A percentile compares a stretch with the other conserved stretches of the same genome.
These are phyloP conservation scores for Hyperoplus lanceolatus DNA, from an alignment of 2,797 vertebrate genomes.

Conservation along the genomic window DNA sequence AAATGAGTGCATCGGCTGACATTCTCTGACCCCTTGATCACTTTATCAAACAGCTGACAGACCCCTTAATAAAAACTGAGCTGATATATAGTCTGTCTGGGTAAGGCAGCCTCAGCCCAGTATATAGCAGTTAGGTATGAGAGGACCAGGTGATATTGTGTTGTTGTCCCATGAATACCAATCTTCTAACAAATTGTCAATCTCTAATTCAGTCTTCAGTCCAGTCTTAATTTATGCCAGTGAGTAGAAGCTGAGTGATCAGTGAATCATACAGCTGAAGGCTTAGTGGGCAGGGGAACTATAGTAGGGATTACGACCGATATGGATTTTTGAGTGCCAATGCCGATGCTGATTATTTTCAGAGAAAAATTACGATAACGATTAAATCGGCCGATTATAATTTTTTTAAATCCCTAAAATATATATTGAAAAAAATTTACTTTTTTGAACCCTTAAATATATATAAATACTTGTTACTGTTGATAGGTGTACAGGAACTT, in stretches of 20 bases:
- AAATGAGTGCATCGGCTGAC: constrained; percentile 17
- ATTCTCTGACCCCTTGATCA: constrained; percentile 38
- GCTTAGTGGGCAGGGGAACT: not conserved
- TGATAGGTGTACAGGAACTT: too few species aligned
- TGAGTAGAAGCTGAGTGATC: not conserved
- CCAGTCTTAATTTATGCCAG: not conserved
- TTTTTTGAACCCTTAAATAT: too few species aligned
- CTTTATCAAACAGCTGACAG: constrained; percentile 51
- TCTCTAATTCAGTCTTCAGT: not conserved
- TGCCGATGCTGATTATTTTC: too few species aligned
- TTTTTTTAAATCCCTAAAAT: too few species aligned
- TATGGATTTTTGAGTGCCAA: too few species aligned
- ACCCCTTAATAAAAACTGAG: constrained; percentile 41
- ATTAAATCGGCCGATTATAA: too few species aligned
- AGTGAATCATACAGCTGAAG: constrained; percentile 7
- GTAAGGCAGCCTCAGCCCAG: not conserved
- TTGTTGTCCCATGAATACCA: not conserved
- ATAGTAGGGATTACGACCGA: not conserved
- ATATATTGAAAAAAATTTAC: too few species aligned
- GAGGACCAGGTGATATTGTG: not conserved
- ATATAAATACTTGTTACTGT: too few species aligned
- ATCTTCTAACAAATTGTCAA: not conserved
- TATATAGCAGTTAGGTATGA: not conserved
- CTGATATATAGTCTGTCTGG: constrained; percentile 15
- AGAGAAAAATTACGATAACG: too few species aligned